Conservation (phyloP, 1,140 invertebrate species). For the Globodera rostochiensis region DNA sequence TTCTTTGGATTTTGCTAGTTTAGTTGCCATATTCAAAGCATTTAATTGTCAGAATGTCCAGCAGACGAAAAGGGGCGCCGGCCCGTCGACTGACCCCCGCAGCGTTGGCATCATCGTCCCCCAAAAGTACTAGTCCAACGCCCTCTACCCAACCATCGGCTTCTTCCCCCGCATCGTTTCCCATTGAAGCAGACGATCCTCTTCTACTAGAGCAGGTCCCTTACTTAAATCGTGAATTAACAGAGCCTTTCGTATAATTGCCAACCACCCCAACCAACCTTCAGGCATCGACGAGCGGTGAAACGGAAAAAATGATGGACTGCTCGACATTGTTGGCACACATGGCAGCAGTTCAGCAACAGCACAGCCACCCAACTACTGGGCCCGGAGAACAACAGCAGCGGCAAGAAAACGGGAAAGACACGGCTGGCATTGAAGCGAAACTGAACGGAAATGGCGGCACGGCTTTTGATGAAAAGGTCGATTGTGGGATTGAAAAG, state of each 20-base stretch:
- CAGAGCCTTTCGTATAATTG: not conserved
- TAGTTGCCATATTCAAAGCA: not conserved
- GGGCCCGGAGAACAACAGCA: not conserved
- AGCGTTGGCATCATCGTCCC: not conserved
- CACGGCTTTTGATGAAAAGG: not conserved
- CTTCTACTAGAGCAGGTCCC: not conserved
- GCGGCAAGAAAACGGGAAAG: not conserved
- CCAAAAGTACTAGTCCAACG: not conserved
- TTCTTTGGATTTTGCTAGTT: not conserved
- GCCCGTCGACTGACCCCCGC: not conserved
- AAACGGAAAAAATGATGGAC: not conserved
- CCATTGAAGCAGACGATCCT: not conserved
- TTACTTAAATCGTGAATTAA: not conserved
- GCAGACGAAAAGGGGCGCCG: slow-evolving; percentile 1
- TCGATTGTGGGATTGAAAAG: not conserved
- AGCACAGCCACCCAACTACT: not conserved
- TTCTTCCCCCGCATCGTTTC: not conserved
- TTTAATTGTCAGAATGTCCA: not conserved
- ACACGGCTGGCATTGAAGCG: not conserved
- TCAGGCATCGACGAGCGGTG: not conserved
- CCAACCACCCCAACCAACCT: not conserved
- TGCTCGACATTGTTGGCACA: slow-evolving; percentile 1
- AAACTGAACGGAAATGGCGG: not conserved
- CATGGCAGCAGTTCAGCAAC: not conserved
- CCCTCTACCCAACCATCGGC: not conserved